These are phyloP conservation scores for Thaleichthys pacificus DNA, from an alignment of 2,797 vertebrate genomes.

Conservation along the genomic window DNA sequence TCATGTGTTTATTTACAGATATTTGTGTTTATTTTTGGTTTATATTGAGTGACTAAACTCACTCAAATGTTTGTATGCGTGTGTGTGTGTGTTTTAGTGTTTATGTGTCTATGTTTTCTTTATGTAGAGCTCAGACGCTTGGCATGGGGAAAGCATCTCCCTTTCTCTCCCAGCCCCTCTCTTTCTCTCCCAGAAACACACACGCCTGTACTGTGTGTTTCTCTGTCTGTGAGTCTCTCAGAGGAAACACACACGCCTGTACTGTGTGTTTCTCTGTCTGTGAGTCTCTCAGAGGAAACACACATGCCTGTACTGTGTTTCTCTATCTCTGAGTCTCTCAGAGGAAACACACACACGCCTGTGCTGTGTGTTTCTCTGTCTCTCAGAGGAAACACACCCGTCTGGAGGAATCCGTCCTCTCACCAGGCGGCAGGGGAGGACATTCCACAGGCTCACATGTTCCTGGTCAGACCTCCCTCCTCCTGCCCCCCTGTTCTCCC, in stretches of 20 bases:
- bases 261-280: not conserved
- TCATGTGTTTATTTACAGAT: conserved; percentile 31
- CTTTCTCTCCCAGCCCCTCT: not conserved
- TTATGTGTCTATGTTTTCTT: conserved; percentile 3
- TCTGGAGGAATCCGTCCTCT: conserved; percentile 35
- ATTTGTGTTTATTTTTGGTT: conserved; percentile 15
- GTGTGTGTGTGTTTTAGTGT: conserved; percentile 26
- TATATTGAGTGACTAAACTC: conserved; percentile 11
- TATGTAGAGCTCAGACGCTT: conserved; percentile 4
- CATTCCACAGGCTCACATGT: conserved; percentile 67
- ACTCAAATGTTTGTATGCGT: not conserved
- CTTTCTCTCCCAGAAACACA: too few relatives aligned
- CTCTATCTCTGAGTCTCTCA: conserved; percentile 36
- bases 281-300: conserved; percentile 42
- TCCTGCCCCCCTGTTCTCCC: not conserved
- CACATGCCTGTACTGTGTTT: conserved; percentile 14
- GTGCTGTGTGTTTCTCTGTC: conserved; percentile 11
- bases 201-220: too few relatives aligned
- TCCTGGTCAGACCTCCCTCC: conserved; percentile 38
- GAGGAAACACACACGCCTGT: too few relatives aligned
- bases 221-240: too few relatives aligned
- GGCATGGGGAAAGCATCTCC: not conserved
- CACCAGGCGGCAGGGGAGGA: conserved; percentile 46
- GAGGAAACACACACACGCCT: conserved; percentile 44
- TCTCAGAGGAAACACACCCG: conserved; percentile 51